Evolutionary conservation across 2,797 vertebrate species (phyloP), one percentile per base, ranked within the genome.

Genomic region (Strix occidentalis): DNA sequence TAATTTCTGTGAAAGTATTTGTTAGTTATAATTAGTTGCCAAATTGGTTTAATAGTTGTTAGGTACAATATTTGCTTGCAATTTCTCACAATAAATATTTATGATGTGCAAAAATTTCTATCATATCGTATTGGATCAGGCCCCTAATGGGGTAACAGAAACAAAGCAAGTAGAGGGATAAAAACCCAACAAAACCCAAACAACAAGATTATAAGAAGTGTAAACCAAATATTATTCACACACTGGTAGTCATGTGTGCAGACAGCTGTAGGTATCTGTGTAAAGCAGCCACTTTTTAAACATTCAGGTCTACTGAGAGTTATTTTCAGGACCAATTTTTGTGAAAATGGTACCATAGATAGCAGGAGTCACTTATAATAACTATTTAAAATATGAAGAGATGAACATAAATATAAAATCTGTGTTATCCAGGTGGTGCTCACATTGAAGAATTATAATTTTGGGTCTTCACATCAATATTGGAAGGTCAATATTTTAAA

Each of bases 1-100:
- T 83, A 45, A 81, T 87, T 95, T 89, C 33, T 84, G 46, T 60
- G 56, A 31, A 79, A 87, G 43, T 69, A 79, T 84, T 95, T 82
- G 18, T 63, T 70, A 76, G 58, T 51, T 91, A 41, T 57, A 87
- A 74, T 79, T 77, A 79, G 51, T 89, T 82, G 46, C 45, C 48
- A 76, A 84, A 79, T 79, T 21, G 45, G 35, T 83, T 87, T 60
- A 26, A 29, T 41, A 60, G 68, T 74, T 93, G 39, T 87, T 87
- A 89, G 41, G 58, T 45, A 31, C 39, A 50, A 29, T 0, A n/a
- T 28, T 33, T 89, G 43, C 61, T 82, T 95, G 66, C 63, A 51
- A 35, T 78, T 91, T 85, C 53, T 90, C 1, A 3, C 45, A 39
- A 77, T 90, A 76, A 95, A 91, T 94, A 91, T 90, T 95, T 82